Conservation (phyloP, 2,888 invertebrate genomes). For the Nephrotoma guestfalica region DNA sequence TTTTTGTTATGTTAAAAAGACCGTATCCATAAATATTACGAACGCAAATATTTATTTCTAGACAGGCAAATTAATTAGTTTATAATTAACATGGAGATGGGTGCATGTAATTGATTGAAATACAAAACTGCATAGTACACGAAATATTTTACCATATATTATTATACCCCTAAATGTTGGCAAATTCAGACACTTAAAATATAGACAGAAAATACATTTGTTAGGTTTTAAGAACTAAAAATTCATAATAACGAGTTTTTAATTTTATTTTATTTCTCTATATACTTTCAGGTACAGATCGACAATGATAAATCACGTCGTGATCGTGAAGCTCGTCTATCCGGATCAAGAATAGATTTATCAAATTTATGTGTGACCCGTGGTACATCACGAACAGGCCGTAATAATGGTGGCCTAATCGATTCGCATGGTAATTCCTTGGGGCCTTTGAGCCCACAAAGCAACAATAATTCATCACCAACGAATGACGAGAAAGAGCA, state of each 20-base stretch:
- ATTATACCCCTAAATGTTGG: not conserved
- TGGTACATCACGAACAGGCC: slow-evolving; percentile 16
- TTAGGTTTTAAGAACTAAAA: not conserved
- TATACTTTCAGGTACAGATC: slow-evolving; percentile 28
- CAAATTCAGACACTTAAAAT: not conserved
- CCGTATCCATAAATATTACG: not conserved
- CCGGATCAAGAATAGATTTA: slow-evolving; percentile 26
- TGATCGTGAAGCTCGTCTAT: slow-evolving; percentile 25
- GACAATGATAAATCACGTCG: slow-evolving; percentile 34
- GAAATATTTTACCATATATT: no score
- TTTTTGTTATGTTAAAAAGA: not conserved
- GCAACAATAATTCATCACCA: slow-evolving; percentile 15
- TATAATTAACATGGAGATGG: not conserved
- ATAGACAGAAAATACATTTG: not conserved
- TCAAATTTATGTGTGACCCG: slow-evolving; percentile 25
- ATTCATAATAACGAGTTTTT: not conserved
- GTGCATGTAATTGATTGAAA: no score
- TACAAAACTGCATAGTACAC: no score
- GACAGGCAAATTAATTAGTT: not conserved
- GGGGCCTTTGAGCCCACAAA: slow-evolving; percentile 19
- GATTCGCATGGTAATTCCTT: slow-evolving; percentile 26
- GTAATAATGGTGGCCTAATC: slow-evolving; percentile 15
- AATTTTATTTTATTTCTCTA: slow-evolving; percentile 7
- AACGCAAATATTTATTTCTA: not conserved
- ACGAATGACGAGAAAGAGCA: slow-evolving; percentile 7